Conservation (phyloP, 92 coral and sea anemone genomes). For the Micromussa lordhowensis region DNA sequence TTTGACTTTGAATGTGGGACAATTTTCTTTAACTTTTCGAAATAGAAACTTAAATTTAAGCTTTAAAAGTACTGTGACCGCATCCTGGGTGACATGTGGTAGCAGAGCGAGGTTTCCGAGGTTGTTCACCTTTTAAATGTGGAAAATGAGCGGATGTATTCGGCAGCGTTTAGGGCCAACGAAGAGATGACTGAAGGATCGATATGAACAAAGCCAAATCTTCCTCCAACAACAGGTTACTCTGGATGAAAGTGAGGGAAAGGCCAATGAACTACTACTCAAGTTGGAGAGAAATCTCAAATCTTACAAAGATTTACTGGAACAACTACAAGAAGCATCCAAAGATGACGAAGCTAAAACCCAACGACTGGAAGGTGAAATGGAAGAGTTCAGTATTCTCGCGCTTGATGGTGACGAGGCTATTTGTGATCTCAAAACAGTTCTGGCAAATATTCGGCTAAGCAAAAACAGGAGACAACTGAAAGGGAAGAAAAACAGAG, state of each 20-base stretch:
- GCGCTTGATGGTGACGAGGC: conserved; percentile 29
- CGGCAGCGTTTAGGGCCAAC: conserved; percentile 45
- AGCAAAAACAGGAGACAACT: too few species aligned
- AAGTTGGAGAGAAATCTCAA: conserved; percentile 32
- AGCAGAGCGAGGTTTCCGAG: conserved; percentile 2
- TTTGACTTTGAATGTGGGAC: too few species aligned
- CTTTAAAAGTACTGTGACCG: neutral
- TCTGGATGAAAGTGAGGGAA: too few species aligned
- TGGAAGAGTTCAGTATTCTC: conserved; percentile 26
- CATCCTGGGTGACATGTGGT: conserved; percentile 13
- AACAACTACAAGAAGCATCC: conserved; percentile 22
- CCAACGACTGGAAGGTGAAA: conserved; percentile 35
- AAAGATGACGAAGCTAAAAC: conserved; percentile 20
- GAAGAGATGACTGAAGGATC: conserved; percentile 28
- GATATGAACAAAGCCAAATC: conserved; percentile 3
- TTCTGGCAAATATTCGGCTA: too few species aligned
- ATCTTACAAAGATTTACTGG: conserved; percentile 25
- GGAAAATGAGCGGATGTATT: conserved; percentile 41
- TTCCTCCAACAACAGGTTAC: conserved; percentile 26
- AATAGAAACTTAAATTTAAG: too few species aligned
- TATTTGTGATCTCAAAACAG: neutral
- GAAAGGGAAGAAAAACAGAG: too few species aligned
- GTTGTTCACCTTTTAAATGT: conserved; percentile 9
- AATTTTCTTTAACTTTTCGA: too few species aligned
- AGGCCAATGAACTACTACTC: conserved; percentile 9